These are phyloP conservation scores for Nothocercus julius DNA, from an alignment of 2,113 vertebrate species.

Conservation along the genomic window DNA sequence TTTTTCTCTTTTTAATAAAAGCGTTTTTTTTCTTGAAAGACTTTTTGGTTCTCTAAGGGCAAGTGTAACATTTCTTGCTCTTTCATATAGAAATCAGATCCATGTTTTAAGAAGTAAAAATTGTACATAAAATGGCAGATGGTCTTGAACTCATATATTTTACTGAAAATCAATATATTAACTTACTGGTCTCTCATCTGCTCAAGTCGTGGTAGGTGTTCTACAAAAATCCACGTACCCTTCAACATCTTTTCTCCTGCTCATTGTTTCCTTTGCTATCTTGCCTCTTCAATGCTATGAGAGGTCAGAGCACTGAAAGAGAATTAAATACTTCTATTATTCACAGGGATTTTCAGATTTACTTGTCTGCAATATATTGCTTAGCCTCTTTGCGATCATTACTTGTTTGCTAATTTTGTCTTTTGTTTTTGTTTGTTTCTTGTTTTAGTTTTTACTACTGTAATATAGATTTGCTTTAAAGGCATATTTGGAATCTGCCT, in stretches of 20 bases:
- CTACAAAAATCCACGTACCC: background rate
- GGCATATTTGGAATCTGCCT: too few species aligned
- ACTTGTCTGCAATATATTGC: background rate
- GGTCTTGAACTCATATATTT: background rate
- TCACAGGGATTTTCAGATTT: background rate
- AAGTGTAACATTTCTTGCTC: background rate
- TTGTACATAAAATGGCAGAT: background rate
- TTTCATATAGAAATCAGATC: background rate
- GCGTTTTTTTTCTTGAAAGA: background rate
- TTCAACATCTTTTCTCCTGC: background rate
- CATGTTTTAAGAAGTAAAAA: background rate
- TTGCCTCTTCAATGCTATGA: background rate
- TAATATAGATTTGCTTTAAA: background rate
- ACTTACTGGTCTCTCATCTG: background rate
- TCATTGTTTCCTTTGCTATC: background rate
- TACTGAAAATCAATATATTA: background rate
- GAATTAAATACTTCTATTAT: background rate
- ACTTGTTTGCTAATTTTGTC: background rate
- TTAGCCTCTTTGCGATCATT: background rate
- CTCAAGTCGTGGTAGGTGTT: background rate
- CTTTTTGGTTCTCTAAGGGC: background rate
- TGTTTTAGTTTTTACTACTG: background rate
- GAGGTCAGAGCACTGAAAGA: background rate
- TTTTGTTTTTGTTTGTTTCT: background rate
- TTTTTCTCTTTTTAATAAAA: background rate